Base-by-base conservation (phyloP, 2,888 invertebrate genomes). In the Carpatolechia fugitivella region DNA sequence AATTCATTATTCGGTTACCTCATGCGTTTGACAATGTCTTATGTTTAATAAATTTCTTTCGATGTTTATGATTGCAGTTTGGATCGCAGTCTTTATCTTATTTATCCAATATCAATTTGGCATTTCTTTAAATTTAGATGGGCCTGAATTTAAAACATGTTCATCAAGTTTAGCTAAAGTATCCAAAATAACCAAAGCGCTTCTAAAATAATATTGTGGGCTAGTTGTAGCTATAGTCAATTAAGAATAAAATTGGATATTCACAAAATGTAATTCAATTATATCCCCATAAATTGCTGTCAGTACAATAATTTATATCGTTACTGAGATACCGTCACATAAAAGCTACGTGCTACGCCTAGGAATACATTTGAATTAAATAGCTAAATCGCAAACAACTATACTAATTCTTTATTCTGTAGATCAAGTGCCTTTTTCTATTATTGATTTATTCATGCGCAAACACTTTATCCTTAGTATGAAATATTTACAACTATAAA, bases 341-440 rank as follows among this genome's bases (percentile, higher is more conserved):
- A 64, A 53, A 58, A 3, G 30, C 46, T 57, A 72, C 69, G 66
- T 65, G 61, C 54, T 40, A 13, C 14, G 68, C 53, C 60, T 73
- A 63, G 52, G 55, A 65, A 71, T 64, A 29, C 8, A 40, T 31
- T 55, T 53, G 59, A 57, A 60, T 67, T 64, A 62, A 59, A 61
- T 35, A 38, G 44, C n/a, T n/a, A 44, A 13, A 24, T 20, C 29
- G 20, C 24, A 29, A 13, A 44, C 11, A 66, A 64, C 46, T 41
- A 50, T 29, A 44, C 29, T n/a, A 44, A 44, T 44, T 44, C 5
- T n/a, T 29, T 1, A 44, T 44, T 29, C 44, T n/a, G 44, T n/a
- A 29, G 56, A 60, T 56, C 62, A 18, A 10, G 11, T 18, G 18
- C 20, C 18, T 41, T 11, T 10, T 11, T 1, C 31, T 10, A n/a